Conservation (phyloP, 30 jellyfish, hydroid and myxozoan genomes). For the Aurelia sp. region DNA sequence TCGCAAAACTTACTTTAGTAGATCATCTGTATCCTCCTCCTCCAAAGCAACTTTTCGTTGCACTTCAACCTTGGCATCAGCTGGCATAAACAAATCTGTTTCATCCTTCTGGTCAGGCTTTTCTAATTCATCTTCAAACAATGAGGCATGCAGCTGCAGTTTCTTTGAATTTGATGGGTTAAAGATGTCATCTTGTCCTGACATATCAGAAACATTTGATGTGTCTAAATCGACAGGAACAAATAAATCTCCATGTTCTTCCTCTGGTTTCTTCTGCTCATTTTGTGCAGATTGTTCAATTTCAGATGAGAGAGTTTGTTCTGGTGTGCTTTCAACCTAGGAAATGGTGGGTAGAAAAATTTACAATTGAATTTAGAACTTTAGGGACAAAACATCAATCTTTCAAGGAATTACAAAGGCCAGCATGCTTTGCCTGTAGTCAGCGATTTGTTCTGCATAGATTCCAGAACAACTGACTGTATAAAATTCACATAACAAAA, state of each 20-base stretch:
- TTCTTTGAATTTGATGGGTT: slow-evolving; percentile 39
- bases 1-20: slow-evolving; percentile 29
- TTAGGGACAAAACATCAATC: no score
- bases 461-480: no score
- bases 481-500: no score
- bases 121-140: slow-evolving; percentile 58
- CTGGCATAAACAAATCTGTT: slow-evolving; percentile 45
- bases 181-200: slow-evolving; percentile 51
- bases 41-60: slow-evolving; percentile 4
- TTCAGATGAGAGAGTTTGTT: background rate
- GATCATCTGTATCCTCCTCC: slow-evolving; percentile 38
- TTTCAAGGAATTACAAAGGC: no score
- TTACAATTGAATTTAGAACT: background rate
- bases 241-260: slow-evolving; percentile 41
- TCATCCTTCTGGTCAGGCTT: slow-evolving; percentile 27
- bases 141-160: slow-evolving; percentile 62
- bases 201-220: slow-evolving; percentile 5
- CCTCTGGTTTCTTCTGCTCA: background rate
- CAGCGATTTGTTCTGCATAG: no score
- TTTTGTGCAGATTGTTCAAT: no score
- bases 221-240: slow-evolving; percentile 57
- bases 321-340: slow-evolving; percentile 20
- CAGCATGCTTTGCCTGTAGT: no score
- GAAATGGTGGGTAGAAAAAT: no score
- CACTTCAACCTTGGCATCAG: slow-evolving; percentile 20